Evolutionary conservation across 1,140 invertebrate species (phyloP), one percentile per base, ranked within the genome.

Genomic region (Drosophila novamexicana): DNA sequence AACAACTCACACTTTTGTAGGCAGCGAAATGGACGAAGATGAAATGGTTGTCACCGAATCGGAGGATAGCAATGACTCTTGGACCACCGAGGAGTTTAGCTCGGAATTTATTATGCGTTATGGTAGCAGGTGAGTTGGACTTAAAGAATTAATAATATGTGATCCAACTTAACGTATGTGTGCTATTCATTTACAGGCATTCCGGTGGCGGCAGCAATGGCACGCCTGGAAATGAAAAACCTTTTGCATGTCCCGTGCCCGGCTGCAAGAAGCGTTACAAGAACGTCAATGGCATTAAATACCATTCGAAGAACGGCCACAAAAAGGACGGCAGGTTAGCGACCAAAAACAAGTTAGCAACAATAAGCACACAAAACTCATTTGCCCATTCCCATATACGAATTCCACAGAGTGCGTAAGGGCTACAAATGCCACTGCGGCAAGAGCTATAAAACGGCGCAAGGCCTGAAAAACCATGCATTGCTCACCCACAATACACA

Each of bases 251-350:
- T 92, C 96, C 96, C 1, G 95, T 97, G 18, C 95, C 96, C 39
- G 96, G 96, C n/a, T 97, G 96, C 93, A 96, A 96, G 89, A 97
- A 97, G 88, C 93, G 96, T 32, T 97, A 97, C 92, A 97, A 97
- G 90, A 97, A 97, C 90, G 94, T 96, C n/a, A 97, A 97, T 92
- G 96, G 96, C 40, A 96, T 97, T 75, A 97, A 97, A 90, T 97
- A 97, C 89, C 96, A 97, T 93, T 96, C 95, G 1, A 96, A 96
- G 91, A 96, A 97, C 93, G 96, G 96, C 8, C 96, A 97, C 91
- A 96, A 96, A 92, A 96, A 96, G 90, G 96, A 96, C 84, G 95
- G 95, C 89, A 96, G 95, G 95, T 96, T 92, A 94, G 95, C 94
- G 83, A 39, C 1, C n/a, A 50, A 47, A n/a, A 10, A 34, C 40